Conservation (phyloP, 2,113 vertebrate species). For the Misgurnus mizolepis region DNA sequence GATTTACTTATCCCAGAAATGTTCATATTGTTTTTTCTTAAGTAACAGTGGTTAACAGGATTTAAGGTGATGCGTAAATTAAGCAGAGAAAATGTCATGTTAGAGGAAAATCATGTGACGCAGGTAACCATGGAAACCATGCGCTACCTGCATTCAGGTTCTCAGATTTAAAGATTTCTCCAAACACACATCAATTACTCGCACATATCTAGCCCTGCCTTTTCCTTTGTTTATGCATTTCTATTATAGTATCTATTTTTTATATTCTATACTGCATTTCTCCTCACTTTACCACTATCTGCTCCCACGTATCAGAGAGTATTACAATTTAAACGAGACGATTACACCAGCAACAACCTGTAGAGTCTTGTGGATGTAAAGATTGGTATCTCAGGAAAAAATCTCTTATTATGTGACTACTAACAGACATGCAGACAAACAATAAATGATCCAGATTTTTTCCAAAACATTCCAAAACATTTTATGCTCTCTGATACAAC, state of each 20-base stretch:
- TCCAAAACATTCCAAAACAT: no score
- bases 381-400: no score
- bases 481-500: no score
- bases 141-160: slow-evolving; percentile 33
- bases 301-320: background rate
- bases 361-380: background rate
- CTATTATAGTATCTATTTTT: background rate
- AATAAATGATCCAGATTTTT: no score
- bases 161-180: background rate
- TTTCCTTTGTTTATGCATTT: background rate
- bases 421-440: no score
- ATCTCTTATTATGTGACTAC: background rate
- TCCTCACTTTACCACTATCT: background rate
- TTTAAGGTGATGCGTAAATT: background rate
- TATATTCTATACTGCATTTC: background rate
- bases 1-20: no score
- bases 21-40: no score
- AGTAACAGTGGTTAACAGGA: no score
- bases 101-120: slow-evolving; percentile 5
- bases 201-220: background rate
- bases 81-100: slow-evolving; percentile 17
- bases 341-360: background rate
- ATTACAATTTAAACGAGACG: background rate
- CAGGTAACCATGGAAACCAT: slow-evolving; percentile 37
- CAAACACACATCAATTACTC: slow-evolving; percentile 7